Conservation (phyloP, 30 jellyfish, hydroid and myxozoan genomes). For the Aurelia sp. region DNA sequence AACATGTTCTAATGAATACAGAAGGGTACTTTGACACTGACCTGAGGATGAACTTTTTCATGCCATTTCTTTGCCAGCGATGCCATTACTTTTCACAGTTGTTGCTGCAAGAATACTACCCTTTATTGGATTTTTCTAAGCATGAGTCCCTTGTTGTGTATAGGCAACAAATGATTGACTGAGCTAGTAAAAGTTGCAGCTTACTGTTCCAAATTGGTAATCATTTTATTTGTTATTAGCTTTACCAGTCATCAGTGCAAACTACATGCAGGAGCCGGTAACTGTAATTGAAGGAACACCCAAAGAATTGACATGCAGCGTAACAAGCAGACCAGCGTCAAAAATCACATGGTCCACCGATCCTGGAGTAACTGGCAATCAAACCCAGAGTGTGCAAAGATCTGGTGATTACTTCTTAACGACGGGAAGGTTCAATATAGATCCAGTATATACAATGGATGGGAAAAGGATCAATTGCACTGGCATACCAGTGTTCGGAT, state of each 20-base stretch:
- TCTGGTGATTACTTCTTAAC: background rate
- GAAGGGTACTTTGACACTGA: too few species aligned
- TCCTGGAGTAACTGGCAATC: constrained; percentile 4
- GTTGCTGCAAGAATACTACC: too few species aligned
- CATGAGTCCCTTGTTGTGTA: too few species aligned
- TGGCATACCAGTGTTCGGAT: constrained; percentile 20
- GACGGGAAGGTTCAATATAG: background rate
- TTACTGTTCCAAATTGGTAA: background rate
- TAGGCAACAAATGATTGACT: too few species aligned
- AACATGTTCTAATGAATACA: too few species aligned
- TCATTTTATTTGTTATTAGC: background rate
- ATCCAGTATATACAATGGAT: background rate
- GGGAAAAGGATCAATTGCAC: background rate
- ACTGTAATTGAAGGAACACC: background rate
- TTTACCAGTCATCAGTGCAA: constrained; percentile 1
- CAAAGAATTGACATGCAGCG: constrained; percentile 3
- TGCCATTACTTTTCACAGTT: too few species aligned
- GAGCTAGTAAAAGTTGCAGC: too few species aligned
- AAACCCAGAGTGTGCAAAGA: background rate
- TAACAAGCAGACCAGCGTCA: constrained; percentile 35
- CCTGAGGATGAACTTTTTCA: too few species aligned
- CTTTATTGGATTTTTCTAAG: too few species aligned
- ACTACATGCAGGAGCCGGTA: background rate
- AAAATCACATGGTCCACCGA: constrained; percentile 5
- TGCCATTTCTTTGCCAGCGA: too few species aligned